These are phyloP conservation scores for Trachythela sp. DNA, from an alignment of 64 coral and sea anemone genomes.

Conservation along the genomic window DNA sequence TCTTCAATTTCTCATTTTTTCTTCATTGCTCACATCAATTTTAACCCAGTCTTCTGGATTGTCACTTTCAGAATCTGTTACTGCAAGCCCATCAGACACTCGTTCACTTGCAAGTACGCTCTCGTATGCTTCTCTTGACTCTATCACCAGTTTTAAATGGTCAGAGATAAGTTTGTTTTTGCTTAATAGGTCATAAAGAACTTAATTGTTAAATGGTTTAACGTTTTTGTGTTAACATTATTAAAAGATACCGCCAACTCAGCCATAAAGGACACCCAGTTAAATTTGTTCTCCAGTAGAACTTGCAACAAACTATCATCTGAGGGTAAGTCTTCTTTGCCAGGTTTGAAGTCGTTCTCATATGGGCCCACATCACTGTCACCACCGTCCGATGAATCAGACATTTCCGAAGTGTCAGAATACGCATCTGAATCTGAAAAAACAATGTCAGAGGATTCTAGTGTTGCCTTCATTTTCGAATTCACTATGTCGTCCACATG, in stretches of 20 bases:
- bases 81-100: background rate
- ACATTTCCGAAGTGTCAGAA: background rate
- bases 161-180: conserved; percentile 11
- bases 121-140: conserved; percentile 16
- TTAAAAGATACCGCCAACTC: background rate
- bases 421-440: conserved; percentile 33
- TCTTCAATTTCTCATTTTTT: background rate
- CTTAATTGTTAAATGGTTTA: background rate
- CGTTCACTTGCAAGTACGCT: background rate
- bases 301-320: background rate
- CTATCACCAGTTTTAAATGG: conserved; percentile 7
- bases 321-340: background rate
- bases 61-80: conserved; percentile 23
- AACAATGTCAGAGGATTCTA: conserved; percentile 28
- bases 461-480: conserved; percentile 27
- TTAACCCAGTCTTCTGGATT: conserved; percentile 2
- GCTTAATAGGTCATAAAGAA: background rate
- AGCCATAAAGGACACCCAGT: conserved; percentile 3
- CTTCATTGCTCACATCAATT: background rate
- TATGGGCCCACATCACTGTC: background rate
- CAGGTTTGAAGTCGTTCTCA: background rate
- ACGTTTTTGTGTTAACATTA: background rate
- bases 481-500: conserved; percentile 44
- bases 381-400: background rate
- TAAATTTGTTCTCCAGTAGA: conserved; percentile 11